Base-by-base conservation (phyloP, 2,113 vertebrate species). In the Apaloderma vittatum region DNA sequence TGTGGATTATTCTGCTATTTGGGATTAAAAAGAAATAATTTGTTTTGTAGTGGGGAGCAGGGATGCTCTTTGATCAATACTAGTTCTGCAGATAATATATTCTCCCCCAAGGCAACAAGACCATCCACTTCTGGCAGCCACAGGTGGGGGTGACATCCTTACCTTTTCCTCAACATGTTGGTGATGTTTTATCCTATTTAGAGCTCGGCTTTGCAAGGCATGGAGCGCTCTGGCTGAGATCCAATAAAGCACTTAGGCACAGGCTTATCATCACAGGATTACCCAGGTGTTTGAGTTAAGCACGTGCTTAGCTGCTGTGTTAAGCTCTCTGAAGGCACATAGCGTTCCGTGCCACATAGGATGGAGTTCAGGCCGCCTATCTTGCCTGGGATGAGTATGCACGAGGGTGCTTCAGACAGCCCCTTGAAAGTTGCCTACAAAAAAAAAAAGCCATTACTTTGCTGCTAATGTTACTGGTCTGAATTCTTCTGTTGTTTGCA, bases 221-320 rank as follows among this genome's bases (percentile, higher is more conserved):
- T 13, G 17, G 91, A 94, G 86, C 40, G 0, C 65, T 29, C 91
- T 97, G 96, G 96, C 96, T 59, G 71, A 43, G 88, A 68, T 92
- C 96, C 96, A 96, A n/a, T 55, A 96, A 97, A 96, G 96, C 94
- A 96, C 96, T 97, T 97, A 97, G 78, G 88, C 94, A 94, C 0
- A 8, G 73, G 66, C 83, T 97, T 97, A 97, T 95, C 96, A 95
- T 84, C 86, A 89, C 73, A 91, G 88, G 96, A 96, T 95, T 97
- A 94, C 84, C 93, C 95, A 97, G 94, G 95, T 96, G 97, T 94
- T 97, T 91, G 95, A 96, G 83, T 22, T 96, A 51, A 96, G 96
- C 94, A 87, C 32, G 95, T 91, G 96, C 94, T 91, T 5, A 68
- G 92, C 92, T 67, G 93, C 48, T 11, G 82, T 36, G 67, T 37